Evolutionary conservation across 2,888 invertebrate genomes (phyloP), one percentile per base, ranked within the genome.

Genomic region (Allygus modestus): DNA sequence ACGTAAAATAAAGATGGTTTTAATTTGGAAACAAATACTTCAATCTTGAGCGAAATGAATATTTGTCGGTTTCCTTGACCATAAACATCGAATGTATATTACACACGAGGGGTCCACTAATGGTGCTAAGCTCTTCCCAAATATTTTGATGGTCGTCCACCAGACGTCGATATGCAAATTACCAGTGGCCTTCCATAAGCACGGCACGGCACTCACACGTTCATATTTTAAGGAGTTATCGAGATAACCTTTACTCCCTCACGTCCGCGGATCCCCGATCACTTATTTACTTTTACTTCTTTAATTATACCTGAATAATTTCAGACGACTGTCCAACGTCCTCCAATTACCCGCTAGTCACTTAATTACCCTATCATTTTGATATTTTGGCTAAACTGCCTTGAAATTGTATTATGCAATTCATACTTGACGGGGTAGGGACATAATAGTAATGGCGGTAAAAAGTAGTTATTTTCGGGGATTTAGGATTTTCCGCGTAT

Each of bases 231-330:
- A 23, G 11, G 71, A 17, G 41, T 20, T 71, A 71, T 71, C 71
- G 17, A 37, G 41, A 71, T 71, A 71, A 71, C 71, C 71, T 71
- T 71, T 37, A 41, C 20, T 20, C 41, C 33, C 41, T 17, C 71
- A 71, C 71, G 71, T 71, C 23, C 41, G 0, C 41, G 2, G 20
- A 12, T 71, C 41, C 11, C 71, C 71, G n/a, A 69, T 71, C 71
- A 71, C 20, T n/a, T 71, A 71, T 71, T 71, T 71, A 41, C 71
- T 71, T 71, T 71, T 71, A 41, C 71, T 41, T 71, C 71, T 41
- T 12, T 71, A 71, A 71, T 71, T 71, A 71, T 71, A 1, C n/a
- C 71, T n/a, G 41, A 41, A 41, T 69, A n/a, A 26, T 61, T 33
- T n/a, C 33, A 33, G 17, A n/a, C 20, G 23, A 23, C 7, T 69